phyloP scores from a whole-genome alignment of 1,140 invertebrate species.

The Sitophilus oryzae region DNA sequence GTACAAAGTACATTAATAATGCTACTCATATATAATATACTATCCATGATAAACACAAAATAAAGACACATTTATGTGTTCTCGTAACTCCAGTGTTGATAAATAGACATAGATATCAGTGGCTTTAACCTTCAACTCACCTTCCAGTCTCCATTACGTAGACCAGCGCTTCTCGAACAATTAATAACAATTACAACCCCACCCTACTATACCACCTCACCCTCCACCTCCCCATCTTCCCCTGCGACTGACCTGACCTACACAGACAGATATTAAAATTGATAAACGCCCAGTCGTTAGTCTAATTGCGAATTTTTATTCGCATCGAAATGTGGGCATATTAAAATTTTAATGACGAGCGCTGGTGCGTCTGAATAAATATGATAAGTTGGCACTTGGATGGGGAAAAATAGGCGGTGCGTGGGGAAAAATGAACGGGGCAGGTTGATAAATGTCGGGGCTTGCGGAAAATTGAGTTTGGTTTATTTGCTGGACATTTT shows the following conservation, averaged over 20 bases:
- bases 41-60: too few relatives aligned
- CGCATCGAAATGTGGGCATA: conserved; percentile 20
- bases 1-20: too few relatives aligned
- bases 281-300: conserved; percentile 22
- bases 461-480: neutral
- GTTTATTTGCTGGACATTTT: too few relatives aligned
- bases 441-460: neutral
- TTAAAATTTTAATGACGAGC: conserved; percentile 23
- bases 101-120: too few relatives aligned
- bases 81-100: too few relatives aligned
- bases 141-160: conserved; percentile 14
- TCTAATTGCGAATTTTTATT: conserved; percentile 27
- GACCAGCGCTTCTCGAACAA: conserved; percentile 12
- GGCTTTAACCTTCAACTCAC: conserved; percentile 15
- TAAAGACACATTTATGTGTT: too few relatives aligned
- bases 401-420: neutral
- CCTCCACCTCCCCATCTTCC: conserved; percentile 17
- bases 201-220: neutral
- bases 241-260: conserved; percentile 19
- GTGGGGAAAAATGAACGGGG: neutral
- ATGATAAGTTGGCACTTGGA: conserved; percentile 14
- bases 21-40: too few relatives aligned
- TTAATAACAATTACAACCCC: conserved; percentile 22
- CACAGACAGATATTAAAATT: conserved; percentile 22
- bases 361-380: conserved; percentile 22